Evolutionary conservation across 2,113 vertebrate species (phyloP), one percentile per base, ranked within the genome.

Genomic region (Urocynchramus pylzowi): DNA sequence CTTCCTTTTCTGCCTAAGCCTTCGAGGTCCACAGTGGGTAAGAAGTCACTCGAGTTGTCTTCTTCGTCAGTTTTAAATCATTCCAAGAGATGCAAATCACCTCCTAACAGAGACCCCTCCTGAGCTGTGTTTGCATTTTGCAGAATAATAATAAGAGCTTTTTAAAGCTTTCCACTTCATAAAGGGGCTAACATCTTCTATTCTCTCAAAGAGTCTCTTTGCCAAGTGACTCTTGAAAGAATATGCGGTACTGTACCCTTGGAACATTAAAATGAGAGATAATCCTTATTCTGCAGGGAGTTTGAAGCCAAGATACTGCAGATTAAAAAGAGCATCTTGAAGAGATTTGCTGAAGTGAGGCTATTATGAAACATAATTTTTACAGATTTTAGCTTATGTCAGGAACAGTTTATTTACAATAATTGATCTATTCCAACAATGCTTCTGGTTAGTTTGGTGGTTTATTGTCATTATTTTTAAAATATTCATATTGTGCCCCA

Each of bases 111-210:
- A 52, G 64, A 93, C 61, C 22, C 41, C 89, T 96, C 71, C 84
- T 94, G 87, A 96, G 92, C 63, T 90, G 63, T 96, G 82, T 97
- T 96, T 95, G 90, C 83, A 92, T 95, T 96, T 90, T 93, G 47
- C 53, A 75, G 86, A 96, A 97, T 88, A 94, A 88, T 95, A 94
- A 96, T 61, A 93, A 84, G 74, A 57, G 33, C 7, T 78, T 89
- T 90, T 91, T 74, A 67, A 90, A 95, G 74, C 73, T 61, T 91
- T 92, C 31, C 23, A 37, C 41, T 86, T 89, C 73, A 75, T 60
- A 73, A 90, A 45, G 49, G 35, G 44, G 17, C 33, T 95, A 81
- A 69, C 17, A 64, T 73, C 54, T 89, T 91, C 47, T 76, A 47
- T 84, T 97, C 59, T 79, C n/a, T n/a, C n/a, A n/a, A n/a, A n/a